Conservation (phyloP, 1,140 invertebrate genomes). For the Octopus sinensis region DNA sequence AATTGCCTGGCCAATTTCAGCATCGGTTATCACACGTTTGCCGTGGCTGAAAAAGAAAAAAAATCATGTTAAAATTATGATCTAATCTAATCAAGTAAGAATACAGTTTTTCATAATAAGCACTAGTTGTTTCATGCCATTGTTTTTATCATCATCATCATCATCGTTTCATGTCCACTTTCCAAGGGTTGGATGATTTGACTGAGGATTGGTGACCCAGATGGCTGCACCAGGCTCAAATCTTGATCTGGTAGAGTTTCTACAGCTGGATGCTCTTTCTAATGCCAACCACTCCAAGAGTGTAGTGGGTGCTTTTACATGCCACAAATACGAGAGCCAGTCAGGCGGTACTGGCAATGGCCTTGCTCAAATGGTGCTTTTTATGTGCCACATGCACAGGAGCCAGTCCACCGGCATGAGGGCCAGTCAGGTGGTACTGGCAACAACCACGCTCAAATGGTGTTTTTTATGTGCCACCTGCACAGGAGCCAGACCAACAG, state of each 20-base stretch:
- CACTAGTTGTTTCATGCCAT: background rate
- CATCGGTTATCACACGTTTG: constrained; percentile 2
- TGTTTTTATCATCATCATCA: background rate
- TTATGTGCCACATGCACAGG: no score
- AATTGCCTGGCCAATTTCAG: background rate
- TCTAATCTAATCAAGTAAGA: background rate
- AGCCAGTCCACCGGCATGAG: no score
- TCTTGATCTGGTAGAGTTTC: background rate
- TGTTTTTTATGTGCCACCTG: no score
- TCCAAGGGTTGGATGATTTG: background rate
- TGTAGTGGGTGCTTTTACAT: no score
- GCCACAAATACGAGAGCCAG: no score
- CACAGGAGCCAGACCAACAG: no score
- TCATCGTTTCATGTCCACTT: background rate
- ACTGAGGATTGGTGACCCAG: background rate
- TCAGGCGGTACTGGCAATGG: no score
- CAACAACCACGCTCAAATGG: no score
- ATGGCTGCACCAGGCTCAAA: background rate
- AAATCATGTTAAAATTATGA: background rate
- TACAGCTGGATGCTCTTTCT: no score
- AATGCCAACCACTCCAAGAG: no score
- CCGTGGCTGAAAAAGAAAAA: background rate
- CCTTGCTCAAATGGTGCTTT: no score
- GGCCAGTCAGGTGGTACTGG: no score
- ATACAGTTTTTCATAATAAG: background rate